Evolutionary conservation across 2,888 invertebrate species (phyloP).

Genomic region (Ophion ellenae): DNA sequence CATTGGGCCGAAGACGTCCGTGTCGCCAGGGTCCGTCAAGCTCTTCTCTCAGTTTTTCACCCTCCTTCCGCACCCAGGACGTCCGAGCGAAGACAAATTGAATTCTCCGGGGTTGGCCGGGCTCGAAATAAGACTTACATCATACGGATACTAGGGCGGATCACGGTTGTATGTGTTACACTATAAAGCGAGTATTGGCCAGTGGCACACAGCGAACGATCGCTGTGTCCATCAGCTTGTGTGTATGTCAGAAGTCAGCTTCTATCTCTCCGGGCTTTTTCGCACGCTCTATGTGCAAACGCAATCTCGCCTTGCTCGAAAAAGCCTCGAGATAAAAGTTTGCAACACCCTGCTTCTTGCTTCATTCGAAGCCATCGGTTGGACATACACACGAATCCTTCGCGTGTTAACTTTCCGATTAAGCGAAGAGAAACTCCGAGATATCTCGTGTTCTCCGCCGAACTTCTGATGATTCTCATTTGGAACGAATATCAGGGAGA

Average conservation of each 20-base stretch:
- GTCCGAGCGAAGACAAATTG: conserved; percentile 69
- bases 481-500: conserved; percentile 10
- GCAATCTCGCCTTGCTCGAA: neutral
- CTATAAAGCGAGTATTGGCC: conserved; percentile 68
- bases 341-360: conserved; percentile 25
- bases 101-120: conserved; percentile 68
- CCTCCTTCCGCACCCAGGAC: conserved; percentile 12
- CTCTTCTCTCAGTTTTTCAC: conserved; percentile 19
- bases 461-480: conserved; percentile 30
- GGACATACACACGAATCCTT: neutral
- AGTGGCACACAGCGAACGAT: conserved; percentile 61
- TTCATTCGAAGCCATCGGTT: conserved; percentile 18
- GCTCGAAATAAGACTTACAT: conserved; percentile 43
- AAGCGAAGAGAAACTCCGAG: conserved; percentile 51
- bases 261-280: conserved; percentile 22
- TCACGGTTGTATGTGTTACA: conserved; percentile 21
- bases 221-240: conserved; percentile 49
- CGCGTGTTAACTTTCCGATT: conserved; percentile 59
- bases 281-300: conserved; percentile 7
- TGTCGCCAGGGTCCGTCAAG: conserved; percentile 37
- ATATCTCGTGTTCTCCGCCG: conserved; percentile 16
- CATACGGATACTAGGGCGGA: neutral
- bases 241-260: conserved; percentile 34
- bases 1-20: conserved; percentile 17
- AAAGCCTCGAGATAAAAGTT: conserved; percentile 44